Conservation (phyloP, 2,113 vertebrate genomes). For the Lepidothrix coronata region DNA sequence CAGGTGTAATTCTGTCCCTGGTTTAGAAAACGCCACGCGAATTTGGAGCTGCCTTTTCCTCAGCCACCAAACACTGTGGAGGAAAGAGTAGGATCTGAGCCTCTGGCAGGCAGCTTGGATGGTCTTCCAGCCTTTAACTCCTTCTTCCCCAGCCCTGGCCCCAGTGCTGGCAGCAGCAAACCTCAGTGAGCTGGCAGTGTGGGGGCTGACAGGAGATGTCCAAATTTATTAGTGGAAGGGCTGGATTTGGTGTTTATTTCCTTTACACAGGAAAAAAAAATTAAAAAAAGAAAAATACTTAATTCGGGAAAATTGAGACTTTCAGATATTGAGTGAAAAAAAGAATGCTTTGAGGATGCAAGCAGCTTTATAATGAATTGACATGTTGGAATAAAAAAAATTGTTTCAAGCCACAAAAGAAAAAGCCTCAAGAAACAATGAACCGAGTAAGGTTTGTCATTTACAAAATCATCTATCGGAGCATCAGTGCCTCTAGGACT, state of each 20-base stretch:
- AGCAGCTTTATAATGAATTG: not conserved
- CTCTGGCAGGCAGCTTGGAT: not conserved
- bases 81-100: not conserved
- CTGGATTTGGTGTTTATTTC: not conserved
- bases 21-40: not conserved
- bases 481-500: not conserved
- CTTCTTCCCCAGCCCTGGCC: not conserved
- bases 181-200: accelerated
- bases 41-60: not conserved
- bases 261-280: not conserved
- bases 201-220: not conserved
- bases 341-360: not conserved
- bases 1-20: not conserved
- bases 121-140: conserved; percentile 10
- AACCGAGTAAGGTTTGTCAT: not conserved
- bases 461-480: not conserved
- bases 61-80: not conserved
- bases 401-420: not conserved
- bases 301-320: not conserved
- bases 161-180: not conserved
- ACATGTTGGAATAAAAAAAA: not conserved
- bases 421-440: not conserved
- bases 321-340: not conserved
- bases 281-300: not conserved
- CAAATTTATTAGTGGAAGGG: not conserved